phyloP scores from a whole-genome alignment of 2,888 invertebrate genomes.

The Drosophila nigricruria region DNA sequence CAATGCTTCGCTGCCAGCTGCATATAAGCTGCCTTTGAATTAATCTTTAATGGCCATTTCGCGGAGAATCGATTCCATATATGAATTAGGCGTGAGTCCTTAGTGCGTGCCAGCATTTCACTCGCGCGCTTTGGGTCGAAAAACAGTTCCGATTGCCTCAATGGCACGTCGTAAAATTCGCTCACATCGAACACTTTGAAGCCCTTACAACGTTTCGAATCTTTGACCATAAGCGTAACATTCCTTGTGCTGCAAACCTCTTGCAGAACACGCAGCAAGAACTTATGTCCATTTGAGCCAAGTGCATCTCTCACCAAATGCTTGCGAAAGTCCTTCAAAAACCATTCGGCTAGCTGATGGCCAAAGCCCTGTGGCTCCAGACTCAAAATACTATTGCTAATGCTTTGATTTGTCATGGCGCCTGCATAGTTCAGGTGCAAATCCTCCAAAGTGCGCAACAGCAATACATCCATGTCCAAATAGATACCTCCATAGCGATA shows the following conservation, averaged over 20 bases:
- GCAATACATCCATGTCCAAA: conserved; percentile 90
- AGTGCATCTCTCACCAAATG: conserved; percentile 87
- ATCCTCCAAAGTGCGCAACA: conserved; percentile 86
- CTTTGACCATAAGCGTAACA: conserved; percentile 86
- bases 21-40: conserved; percentile 77
- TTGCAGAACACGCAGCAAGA: conserved; percentile 87
- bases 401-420: conserved; percentile 87
- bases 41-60: conserved; percentile 59
- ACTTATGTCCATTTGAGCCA: conserved; percentile 86
- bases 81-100: conserved; percentile 77
- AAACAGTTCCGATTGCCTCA: conserved; percentile 87
- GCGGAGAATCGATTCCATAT: conserved; percentile 82
- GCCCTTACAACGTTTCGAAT: conserved; percentile 86
- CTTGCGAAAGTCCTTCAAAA: conserved; percentile 86
- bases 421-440: conserved; percentile 87
- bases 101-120: conserved; percentile 68
- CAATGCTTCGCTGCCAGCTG: conserved; percentile 78
- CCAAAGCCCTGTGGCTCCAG: conserved; percentile 87
- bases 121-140: conserved; percentile 86
- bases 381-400: conserved; percentile 89
- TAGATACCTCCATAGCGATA: conserved; percentile 93
- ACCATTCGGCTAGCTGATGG: conserved; percentile 86
- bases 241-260: conserved; percentile 86
- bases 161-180: conserved; percentile 88
- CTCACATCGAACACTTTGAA: conserved; percentile 88